phyloP scores from a whole-genome alignment of 2,888 invertebrate species.

The Meganola albula region DNA sequence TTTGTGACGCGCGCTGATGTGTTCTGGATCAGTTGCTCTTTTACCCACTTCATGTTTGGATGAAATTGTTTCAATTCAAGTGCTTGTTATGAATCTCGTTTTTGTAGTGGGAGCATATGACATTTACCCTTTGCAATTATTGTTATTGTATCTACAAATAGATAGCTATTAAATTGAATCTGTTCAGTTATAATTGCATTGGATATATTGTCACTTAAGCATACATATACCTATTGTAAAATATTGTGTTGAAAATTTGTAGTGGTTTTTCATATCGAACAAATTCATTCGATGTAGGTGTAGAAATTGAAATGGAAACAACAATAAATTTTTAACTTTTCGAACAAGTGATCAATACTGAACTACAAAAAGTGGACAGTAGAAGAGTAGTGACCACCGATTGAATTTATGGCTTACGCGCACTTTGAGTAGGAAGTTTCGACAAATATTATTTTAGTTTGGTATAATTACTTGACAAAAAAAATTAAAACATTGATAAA shows the following conservation, averaged over 20 bases:
- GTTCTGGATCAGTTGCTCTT: slow-evolving; percentile 63
- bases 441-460: slow-evolving; percentile 40
- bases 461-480: slow-evolving; percentile 30
- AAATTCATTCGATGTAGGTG: slow-evolving; percentile 43
- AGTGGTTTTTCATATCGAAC: slow-evolving; percentile 24
- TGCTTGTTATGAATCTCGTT: slow-evolving; percentile 39
- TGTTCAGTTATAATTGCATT: slow-evolving; percentile 19
- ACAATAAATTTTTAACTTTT: slow-evolving; percentile 71
- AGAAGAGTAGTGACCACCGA: slow-evolving; percentile 62
- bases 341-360: slow-evolving; percentile 68
- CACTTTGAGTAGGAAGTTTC: slow-evolving; percentile 50
- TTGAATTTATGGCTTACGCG: slow-evolving; percentile 63
- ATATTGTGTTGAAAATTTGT: no score
- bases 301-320: slow-evolving; percentile 59
- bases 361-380: slow-evolving; percentile 62
- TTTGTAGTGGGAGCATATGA: slow-evolving; percentile 16
- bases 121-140: no score
- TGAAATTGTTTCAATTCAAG: slow-evolving; percentile 52
- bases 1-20: slow-evolving; percentile 70
- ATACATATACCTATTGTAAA: no score
- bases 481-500: no score
- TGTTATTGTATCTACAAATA: no score
- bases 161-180: no score
- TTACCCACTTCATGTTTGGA: slow-evolving; percentile 55
- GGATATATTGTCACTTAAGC: no score